Base-by-base conservation (phyloP, 30 jellyfish, hydroid and myxozoan genomes). In the Chironex yamaguchii region DNA sequence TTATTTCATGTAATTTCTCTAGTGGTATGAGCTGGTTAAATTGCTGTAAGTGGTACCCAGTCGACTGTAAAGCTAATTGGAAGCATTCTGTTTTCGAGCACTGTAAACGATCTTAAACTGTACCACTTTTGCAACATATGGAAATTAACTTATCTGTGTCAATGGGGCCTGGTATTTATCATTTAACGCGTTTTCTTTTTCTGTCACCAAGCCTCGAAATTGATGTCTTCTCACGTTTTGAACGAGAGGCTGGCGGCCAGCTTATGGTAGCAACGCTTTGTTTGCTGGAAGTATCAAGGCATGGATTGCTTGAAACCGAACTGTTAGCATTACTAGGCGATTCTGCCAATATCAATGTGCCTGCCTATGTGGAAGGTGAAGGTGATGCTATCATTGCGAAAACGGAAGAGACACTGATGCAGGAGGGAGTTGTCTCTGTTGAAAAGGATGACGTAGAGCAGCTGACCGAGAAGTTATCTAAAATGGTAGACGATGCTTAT, bases 201-300 rank as follows among this genome's bases (percentile, higher is more conserved):
- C n/a, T n/a, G n/a, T n/a, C n/a, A n/a, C n/a, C n/a, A 54, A 94
- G 99, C 71, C 90, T 94, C 66, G 99, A 94, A 58, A 87, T 80
- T 81, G 95, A 78, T 29, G 99, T 94, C 23, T 94, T 94, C 65
- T 35, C 92, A 0, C 87, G 99, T 20, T 89, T 94, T 75, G 99
- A 94, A 70, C 49, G 65, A 28, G 99, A 89, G 76, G 79, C 97
- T 67, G 99, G 97, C 34, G 99, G 99, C 65, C 71, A 81, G 11
- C 49, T 94, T 20, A 94, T 94, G 99, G 76, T 77, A 69, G 99
- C 99, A 1, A 85, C 97, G 1, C 91, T 94, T 74, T 94, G 99
- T 84, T 50, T 89, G 71, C 90, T 94, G 4, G 99, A 94, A 52
- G 99, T 94, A 0, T 94, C 99, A 0, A 96, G 99, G 36, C 99